A percentile compares a stretch with the other conserved stretches of the same genome.
Conservation (phyloP, 37 sponge, comb jelly and placozoan genomes). For the Oscarella lobularis region DNA sequence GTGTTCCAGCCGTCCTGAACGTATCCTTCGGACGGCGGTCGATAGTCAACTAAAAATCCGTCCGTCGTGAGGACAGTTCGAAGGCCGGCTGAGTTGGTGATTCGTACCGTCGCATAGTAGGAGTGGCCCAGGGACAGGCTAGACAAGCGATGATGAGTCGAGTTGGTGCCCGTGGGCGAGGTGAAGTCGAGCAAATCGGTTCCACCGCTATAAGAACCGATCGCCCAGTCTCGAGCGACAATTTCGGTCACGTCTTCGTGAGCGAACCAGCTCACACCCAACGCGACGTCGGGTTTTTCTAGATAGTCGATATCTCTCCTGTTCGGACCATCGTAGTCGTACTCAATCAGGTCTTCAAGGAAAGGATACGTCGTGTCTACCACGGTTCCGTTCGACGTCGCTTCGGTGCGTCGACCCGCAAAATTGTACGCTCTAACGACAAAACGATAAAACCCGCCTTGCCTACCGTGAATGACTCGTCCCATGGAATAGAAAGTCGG, state of each 20-base stretch:
- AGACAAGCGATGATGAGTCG: constrained; percentile 28
- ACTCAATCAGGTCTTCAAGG: constrained; percentile 13
- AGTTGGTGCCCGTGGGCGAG: constrained; percentile 2
- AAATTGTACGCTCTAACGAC: background rate
- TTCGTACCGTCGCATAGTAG: constrained; percentile 52
- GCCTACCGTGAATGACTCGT: background rate
- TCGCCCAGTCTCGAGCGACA: constrained; percentile 51
- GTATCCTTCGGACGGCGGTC: background rate
- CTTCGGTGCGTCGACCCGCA: background rate
- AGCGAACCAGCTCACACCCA: constrained; percentile 43
- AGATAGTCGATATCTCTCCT: constrained; percentile 15
- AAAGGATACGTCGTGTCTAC: constrained; percentile 57
- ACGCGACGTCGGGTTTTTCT: background rate
- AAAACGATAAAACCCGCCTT: background rate
- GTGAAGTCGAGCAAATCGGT: constrained; percentile 23
- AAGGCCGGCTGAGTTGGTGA: constrained; percentile 55
- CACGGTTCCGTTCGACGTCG: constrained; percentile 36
- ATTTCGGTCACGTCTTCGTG: constrained; percentile 56
- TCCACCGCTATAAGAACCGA: constrained; percentile 31
- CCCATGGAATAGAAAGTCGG: background rate
- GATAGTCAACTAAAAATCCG: background rate
- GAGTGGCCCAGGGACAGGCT: background rate
- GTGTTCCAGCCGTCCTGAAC: constrained; percentile 7
- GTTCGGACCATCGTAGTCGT: constrained; percentile 17
- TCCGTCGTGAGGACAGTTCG: background rate